Evolutionary conservation across 1,140 invertebrate genomes (phyloP).

Genomic region (Drosophila triauraria): DNA sequence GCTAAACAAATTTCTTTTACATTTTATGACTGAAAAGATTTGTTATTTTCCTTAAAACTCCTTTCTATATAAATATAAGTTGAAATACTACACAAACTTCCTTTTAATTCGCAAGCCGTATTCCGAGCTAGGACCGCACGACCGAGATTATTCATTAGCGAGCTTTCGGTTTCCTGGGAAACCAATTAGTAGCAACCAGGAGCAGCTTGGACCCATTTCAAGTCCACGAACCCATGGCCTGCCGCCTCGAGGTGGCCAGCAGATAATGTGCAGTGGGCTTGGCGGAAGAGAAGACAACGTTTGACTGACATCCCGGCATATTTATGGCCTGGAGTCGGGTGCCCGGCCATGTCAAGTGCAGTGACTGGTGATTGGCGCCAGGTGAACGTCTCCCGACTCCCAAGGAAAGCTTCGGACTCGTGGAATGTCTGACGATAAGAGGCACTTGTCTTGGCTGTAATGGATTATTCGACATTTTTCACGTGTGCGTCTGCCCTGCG

Average conservation of each 20-base stretch:
- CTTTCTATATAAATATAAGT: neutral
- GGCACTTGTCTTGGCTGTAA: conserved; percentile 49
- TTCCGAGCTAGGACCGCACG: neutral
- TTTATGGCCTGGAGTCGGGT: conserved; percentile 20
- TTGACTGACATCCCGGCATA: conserved; percentile 31
- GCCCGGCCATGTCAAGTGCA: conserved; percentile 33
- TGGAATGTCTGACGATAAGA: conserved; percentile 45
- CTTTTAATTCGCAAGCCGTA: neutral
- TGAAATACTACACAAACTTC: neutral
- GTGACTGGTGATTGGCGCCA: conserved; percentile 14
- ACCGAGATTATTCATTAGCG: conserved; percentile 22
- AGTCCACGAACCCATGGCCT: conserved; percentile 1
- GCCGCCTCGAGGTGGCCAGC: conserved; percentile 3
- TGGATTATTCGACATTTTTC: conserved; percentile 75
- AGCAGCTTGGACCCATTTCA: conserved; percentile 11
- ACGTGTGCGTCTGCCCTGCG: conserved; percentile 37
- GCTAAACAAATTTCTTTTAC: neutral
- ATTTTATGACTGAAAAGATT: neutral
- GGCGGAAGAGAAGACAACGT: conserved; percentile 24
- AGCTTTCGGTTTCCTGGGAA: conserved; percentile 10
- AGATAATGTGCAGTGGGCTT: conserved; percentile 22
- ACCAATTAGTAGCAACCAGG: conserved; percentile 24
- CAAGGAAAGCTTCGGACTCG: conserved; percentile 2
- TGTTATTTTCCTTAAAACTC: too few relatives aligned
- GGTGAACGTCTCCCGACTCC: neutral